Percentiles rank a stretch among this genome's conserved stretches.
phyloP scores from a whole-genome alignment of 2,888 invertebrate genomes.

The Pseudococcus viburni region DNA sequence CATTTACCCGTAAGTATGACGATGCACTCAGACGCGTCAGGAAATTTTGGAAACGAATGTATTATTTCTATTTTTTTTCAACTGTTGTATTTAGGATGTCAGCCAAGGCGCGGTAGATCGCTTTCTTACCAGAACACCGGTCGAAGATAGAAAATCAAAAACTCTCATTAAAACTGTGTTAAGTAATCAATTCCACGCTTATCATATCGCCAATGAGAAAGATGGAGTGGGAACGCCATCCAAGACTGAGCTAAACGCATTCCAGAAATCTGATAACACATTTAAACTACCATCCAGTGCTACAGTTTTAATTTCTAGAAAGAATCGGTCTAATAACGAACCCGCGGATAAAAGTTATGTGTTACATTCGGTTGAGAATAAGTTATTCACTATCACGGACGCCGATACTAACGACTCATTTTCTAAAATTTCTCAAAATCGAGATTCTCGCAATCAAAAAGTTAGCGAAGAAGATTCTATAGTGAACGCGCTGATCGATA shows the following conservation, averaged over 20 bases:
- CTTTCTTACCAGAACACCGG: not conserved
- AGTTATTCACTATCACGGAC: slow-evolving; percentile 48
- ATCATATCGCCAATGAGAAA: not conserved
- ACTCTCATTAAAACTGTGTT: not conserved
- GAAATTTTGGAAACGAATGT: not conserved
- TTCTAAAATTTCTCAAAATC: not conserved
- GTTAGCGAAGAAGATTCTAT: not conserved
- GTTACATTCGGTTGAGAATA: slow-evolving; percentile 60
- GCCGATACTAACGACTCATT: slow-evolving; percentile 28
- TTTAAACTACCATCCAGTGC: not conserved
- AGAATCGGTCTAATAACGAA: not conserved
- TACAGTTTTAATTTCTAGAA: not conserved
- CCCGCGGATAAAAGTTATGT: slow-evolving; percentile 23
- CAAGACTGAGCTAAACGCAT: not conserved
- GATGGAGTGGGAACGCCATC: not conserved
- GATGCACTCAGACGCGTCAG: not conserved
- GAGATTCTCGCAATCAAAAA: slow-evolving; percentile 7
- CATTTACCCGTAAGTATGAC: slow-evolving; percentile 10
- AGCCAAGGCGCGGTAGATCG: not conserved
- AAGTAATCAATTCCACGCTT: slow-evolving; percentile 26
- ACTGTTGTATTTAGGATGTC: not conserved
- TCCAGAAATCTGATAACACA: not conserved
- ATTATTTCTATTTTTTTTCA: not conserved
- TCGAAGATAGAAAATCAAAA: slow-evolving; percentile 4
- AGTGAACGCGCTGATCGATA: not conserved